These are phyloP conservation scores for Synanthedon andrenaeformis DNA, from an alignment of 2,888 invertebrate species.

Conservation along the genomic window DNA sequence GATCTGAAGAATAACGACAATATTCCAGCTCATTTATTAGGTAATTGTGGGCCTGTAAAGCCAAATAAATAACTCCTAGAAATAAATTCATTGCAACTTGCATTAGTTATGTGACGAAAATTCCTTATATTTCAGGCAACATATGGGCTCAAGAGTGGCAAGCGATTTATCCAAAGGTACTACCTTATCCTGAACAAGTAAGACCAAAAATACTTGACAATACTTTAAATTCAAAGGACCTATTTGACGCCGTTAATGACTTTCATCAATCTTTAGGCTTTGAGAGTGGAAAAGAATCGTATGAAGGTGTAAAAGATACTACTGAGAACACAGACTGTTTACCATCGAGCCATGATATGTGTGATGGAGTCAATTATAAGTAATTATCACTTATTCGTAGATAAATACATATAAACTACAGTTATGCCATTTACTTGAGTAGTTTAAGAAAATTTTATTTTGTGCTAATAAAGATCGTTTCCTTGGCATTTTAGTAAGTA, in stretches of 20 bases:
- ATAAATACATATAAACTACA: not conserved
- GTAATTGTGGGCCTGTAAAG: conserved; percentile 31
- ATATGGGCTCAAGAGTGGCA: conserved; percentile 77
- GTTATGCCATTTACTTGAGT: no score
- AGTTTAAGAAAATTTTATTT: no score
- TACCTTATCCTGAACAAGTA: conserved; percentile 58
- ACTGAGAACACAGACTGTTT: conserved; percentile 72
- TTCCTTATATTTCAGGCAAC: conserved; percentile 59
- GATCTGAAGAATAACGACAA: conserved; percentile 51
- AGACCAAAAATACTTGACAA: conserved; percentile 59
- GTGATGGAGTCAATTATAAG: conserved; percentile 75
- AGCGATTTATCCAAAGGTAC: conserved; percentile 57
- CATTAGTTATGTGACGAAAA: not conserved
- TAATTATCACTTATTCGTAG: conserved; percentile 18
- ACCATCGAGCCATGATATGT: conserved; percentile 79
- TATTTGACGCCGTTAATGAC: conserved; percentile 72
- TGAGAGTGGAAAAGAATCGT: conserved; percentile 69
- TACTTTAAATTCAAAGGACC: conserved; percentile 44
- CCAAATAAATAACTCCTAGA: not conserved
- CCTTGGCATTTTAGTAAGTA: no score
- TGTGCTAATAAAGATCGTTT: no score
- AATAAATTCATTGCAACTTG: not conserved
- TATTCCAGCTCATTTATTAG: conserved; percentile 78
- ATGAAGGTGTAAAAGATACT: conserved; percentile 72
- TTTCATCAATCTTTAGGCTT: conserved; percentile 74